These are phyloP conservation scores for Drosophila subsilvestris DNA, from an alignment of 2,888 invertebrate species.

Conservation along the genomic window DNA sequence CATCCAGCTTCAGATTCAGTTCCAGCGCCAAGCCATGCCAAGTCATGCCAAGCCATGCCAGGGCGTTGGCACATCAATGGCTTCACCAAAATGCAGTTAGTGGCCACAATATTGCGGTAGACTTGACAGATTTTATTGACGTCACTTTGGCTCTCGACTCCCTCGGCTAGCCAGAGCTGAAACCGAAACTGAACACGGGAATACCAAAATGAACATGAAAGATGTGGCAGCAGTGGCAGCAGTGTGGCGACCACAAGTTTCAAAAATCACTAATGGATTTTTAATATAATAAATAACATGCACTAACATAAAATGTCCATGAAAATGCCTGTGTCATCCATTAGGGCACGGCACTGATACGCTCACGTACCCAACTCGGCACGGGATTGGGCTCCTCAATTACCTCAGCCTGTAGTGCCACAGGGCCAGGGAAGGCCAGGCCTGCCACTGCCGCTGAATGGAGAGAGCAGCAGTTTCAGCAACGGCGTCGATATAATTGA, in stretches of 20 bases:
- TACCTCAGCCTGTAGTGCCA: not conserved
- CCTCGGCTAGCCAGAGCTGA: constrained; percentile 48
- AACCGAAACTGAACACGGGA: constrained; percentile 27
- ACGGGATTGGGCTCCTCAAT: constrained; percentile 3
- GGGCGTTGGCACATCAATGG: constrained; percentile 32
- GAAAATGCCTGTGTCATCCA: constrained; percentile 68
- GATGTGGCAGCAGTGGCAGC: constrained; percentile 46
- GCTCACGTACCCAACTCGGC: not conserved
- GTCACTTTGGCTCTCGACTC: constrained; percentile 51
- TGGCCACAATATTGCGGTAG: constrained; percentile 67
- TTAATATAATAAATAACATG: constrained; percentile 79
- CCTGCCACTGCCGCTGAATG: not conserved
- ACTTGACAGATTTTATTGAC: constrained; percentile 63
- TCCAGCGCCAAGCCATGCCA: not conserved
- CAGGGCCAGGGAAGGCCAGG: too few species aligned
- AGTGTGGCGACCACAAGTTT: constrained; percentile 73
- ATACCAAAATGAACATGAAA: constrained; percentile 66
- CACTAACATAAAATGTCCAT: constrained; percentile 45
- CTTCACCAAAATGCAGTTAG: constrained; percentile 76
- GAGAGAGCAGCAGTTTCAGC: constrained; percentile 9
- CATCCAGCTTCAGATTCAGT: not conserved
- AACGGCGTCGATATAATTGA: constrained; percentile 67
- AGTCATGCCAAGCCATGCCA: not conserved
- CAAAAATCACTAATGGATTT: constrained; percentile 79
- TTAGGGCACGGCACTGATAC: constrained; percentile 54